Evolutionary conservation across 2,797 vertebrate species (phyloP).

Genomic region (Numenius phaeopus): DNA sequence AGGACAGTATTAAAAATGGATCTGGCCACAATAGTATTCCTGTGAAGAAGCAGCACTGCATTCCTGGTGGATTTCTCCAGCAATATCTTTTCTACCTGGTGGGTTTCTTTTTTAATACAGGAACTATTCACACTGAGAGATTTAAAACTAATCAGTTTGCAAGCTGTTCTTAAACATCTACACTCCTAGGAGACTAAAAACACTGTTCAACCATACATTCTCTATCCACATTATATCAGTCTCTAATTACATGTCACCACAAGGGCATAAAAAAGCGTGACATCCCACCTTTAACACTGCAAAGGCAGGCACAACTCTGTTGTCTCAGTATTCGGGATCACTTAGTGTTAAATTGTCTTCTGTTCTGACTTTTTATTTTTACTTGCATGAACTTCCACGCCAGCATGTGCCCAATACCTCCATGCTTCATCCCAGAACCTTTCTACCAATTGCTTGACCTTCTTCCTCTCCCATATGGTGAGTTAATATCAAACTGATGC

Average conservation of each 20-base stretch:
- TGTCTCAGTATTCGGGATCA: background rate
- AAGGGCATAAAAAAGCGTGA: background rate
- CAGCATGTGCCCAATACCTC: background rate
- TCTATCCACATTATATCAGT: background rate
- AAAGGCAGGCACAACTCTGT: background rate
- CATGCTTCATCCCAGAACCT: background rate
- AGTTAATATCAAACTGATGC: background rate
- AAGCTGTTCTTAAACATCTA: slow-evolving; percentile 40
- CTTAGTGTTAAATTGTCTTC: background rate
- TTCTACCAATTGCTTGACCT: background rate
- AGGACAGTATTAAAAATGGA: background rate
- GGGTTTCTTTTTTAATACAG: background rate
- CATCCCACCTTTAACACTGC: background rate
- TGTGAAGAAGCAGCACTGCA: background rate
- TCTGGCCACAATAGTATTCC: background rate
- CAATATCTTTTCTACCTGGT: slow-evolving; percentile 9
- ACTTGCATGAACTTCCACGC: background rate
- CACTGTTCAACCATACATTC: background rate
- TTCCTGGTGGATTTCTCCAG: background rate
- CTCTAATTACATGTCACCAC: slow-evolving; percentile 17
- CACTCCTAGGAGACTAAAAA: slow-evolving; percentile 18
- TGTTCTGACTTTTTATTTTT: background rate
- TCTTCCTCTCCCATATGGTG: background rate
- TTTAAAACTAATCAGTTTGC: slow-evolving; percentile 46
- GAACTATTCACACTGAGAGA: background rate